These are phyloP conservation scores for Sandelia bainsii DNA, from an alignment of 2,797 vertebrate species.

Conservation along the genomic window DNA sequence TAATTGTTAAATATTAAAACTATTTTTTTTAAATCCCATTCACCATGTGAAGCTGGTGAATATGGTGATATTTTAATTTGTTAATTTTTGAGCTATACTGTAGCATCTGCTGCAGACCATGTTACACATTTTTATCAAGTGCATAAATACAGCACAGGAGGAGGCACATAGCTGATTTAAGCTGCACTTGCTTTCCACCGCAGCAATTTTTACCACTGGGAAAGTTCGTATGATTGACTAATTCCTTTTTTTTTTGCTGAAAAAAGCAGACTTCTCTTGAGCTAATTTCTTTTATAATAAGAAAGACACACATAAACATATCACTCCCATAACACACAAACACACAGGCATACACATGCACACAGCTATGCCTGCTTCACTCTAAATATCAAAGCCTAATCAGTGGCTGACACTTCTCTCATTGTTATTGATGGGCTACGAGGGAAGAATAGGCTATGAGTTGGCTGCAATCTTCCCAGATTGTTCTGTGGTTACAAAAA, in stretches of 20 bases:
- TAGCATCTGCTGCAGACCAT: constrained; percentile 33
- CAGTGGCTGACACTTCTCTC: constrained; percentile 65
- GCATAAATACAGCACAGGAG: constrained; percentile 45
- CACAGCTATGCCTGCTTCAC: constrained; percentile 37
- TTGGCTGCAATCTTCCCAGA: constrained; percentile 37
- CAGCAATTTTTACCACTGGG: constrained; percentile 56
- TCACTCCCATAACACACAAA: constrained; percentile 1
- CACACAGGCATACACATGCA: not conserved
- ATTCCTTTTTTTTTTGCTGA: constrained; percentile 60
- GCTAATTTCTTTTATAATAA: constrained; percentile 53
- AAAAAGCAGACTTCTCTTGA: constrained; percentile 44
- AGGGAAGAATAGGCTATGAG: constrained; percentile 51
- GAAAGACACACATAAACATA: constrained; percentile 41
- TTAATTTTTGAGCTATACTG: constrained; percentile 31
- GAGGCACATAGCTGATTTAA: constrained; percentile 44
- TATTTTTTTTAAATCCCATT: constrained; percentile 42
- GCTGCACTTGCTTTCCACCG: constrained; percentile 31
- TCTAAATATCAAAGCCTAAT: constrained; percentile 71
- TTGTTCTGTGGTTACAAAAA: constrained; percentile 23
- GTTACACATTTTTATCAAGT: constrained; percentile 33
- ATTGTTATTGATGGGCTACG: constrained; percentile 76
- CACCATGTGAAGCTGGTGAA: constrained; percentile 16
- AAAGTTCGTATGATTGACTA: constrained; percentile 49
- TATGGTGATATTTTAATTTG: constrained; percentile 44
- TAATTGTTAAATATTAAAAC: constrained; percentile 63